Conservation (phyloP, 2,888 invertebrate genomes). For the Drosophila sordidapex region DNA sequence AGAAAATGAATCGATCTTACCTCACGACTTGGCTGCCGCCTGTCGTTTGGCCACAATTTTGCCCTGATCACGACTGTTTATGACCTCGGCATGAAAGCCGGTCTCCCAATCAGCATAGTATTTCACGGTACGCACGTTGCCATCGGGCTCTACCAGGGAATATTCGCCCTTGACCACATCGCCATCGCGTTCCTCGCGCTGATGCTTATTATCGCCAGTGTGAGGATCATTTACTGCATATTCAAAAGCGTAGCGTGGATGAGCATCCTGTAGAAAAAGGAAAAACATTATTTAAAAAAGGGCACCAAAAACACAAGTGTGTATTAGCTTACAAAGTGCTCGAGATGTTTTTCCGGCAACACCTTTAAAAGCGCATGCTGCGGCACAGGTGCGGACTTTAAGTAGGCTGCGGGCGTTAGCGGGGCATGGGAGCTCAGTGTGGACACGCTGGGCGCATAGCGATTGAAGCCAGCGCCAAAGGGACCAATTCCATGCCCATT, state of each 20-base stretch:
- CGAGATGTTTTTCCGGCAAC: conserved; percentile 87
- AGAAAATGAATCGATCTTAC: conserved; percentile 13
- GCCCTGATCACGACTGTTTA: conserved; percentile 87
- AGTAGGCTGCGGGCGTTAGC: conserved; percentile 82
- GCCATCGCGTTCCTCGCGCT: conserved; percentile 90
- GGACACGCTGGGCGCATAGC: conserved; percentile 84
- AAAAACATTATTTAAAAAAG: neutral
- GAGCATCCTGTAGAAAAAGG: conserved; percentile 86
- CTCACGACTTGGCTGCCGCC: conserved; percentile 66
- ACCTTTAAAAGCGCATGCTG: conserved; percentile 85
- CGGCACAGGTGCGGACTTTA: conserved; percentile 83
- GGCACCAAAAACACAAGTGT: rapidly evolving
- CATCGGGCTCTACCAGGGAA: conserved; percentile 90
- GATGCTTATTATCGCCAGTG: conserved; percentile 90
- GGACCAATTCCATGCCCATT: conserved; percentile 79
- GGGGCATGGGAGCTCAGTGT: conserved; percentile 82
- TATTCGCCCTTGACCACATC: conserved; percentile 90
- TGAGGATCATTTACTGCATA: conserved; percentile 91
- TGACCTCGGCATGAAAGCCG: conserved; percentile 91
- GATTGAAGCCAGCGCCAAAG: conserved; percentile 77
- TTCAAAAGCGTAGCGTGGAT: conserved; percentile 90
- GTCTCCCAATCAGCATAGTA: conserved; percentile 92
- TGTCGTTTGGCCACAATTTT: conserved; percentile 83
- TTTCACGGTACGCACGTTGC: conserved; percentile 90
- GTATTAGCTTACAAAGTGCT: conserved; percentile 87